Base-by-base conservation (phyloP, 1,140 invertebrate species). In the Diachasma alloeum region DNA sequence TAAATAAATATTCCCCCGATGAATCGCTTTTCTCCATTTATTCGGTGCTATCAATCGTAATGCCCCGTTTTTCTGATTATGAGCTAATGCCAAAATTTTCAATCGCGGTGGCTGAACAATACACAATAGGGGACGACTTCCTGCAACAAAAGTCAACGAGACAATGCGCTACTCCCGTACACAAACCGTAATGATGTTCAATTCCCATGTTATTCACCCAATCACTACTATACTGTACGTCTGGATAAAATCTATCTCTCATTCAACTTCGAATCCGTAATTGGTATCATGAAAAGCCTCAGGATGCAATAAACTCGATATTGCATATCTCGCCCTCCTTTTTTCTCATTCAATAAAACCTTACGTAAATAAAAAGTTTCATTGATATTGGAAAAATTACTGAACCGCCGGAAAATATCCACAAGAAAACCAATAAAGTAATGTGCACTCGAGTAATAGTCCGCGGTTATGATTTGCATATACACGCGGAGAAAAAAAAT, bases 61-160 rank as follows among this genome's bases (percentile, higher is more conserved):
- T n/a, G 48, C 15, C 17, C 17, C 8, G 13, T 13, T 26, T 13
- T 39, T 26, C 24, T n/a, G 6, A 53, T 19, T 53, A 53, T 53
- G 15, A 53, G 9, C 70, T 10, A 56, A 26, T 72, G 11, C 26
- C 26, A 48, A 31, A 24, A 68, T 71, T 42, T 53, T 44, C 39
- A 19, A 24, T 66, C 26, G 22, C 19, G 26, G 3, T 63, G 19
- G 19, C 6, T 26, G 1, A 59, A 59, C 15, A 74, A 78, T 8
- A 68, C 17, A 26, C 24, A 31, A 68, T 46, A 67, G 36, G 48
- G 36, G 4, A 59, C 53, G n/a, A 10, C 53, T 80, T 46, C 77
- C 79, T 83, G 77, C 39, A 46, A 72, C 36, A 53, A 72, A 48
- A 26, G 69, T 72, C 42, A 8, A 44, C 15, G 69, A 31, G 19